A percentile compares a stretch with the other conserved stretches of the same genome.
Conservation (phyloP, 1,140 invertebrate species). For the Trachelipus rathkii region DNA sequence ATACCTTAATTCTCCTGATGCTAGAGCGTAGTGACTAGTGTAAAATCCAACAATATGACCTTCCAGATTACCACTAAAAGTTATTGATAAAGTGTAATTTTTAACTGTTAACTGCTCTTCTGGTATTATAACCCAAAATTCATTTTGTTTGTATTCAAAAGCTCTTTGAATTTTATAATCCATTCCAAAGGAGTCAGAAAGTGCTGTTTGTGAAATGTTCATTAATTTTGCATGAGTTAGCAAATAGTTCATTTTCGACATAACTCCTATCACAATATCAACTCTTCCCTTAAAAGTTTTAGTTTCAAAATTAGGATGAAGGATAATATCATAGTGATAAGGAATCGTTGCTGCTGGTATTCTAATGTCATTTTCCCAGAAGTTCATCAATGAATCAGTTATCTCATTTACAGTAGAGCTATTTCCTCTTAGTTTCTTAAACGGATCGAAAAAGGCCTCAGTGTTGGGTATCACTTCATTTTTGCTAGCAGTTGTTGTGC, state of each 20-base stretch:
- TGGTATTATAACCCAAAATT: slow-evolving; percentile 64
- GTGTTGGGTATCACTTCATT: no score
- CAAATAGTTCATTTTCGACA: slow-evolving; percentile 49
- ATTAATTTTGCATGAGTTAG: slow-evolving; percentile 52
- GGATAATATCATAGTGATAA: slow-evolving; percentile 14
- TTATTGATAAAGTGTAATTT: slow-evolving; percentile 60
- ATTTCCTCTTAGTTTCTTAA: no score
- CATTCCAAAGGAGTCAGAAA: slow-evolving; percentile 33
- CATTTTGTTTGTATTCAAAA: slow-evolving; percentile 57
- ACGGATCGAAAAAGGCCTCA: no score
- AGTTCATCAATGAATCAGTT: no score
- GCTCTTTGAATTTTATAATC: slow-evolving; percentile 48
- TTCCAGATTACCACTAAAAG: slow-evolving; percentile 64
- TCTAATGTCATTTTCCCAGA: slow-evolving; percentile 20
- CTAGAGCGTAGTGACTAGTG: slow-evolving; percentile 65
- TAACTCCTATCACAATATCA: slow-evolving; percentile 46
- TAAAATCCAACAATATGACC: slow-evolving; percentile 72
- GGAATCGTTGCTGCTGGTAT: slow-evolving; percentile 16
- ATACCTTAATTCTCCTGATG: slow-evolving; percentile 59
- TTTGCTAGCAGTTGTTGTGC: no score
- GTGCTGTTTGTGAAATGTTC: slow-evolving; percentile 48
- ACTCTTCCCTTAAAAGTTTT: slow-evolving; percentile 1
- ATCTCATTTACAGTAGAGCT: no score
- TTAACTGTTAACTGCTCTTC: slow-evolving; percentile 56
- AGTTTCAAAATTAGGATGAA: slow-evolving; percentile 22